A percentile compares a stretch with the other conserved stretches of the same genome.
phyloP scores from a whole-genome alignment of 2,888 invertebrate genomes.

The Odontomyia ornata region DNA sequence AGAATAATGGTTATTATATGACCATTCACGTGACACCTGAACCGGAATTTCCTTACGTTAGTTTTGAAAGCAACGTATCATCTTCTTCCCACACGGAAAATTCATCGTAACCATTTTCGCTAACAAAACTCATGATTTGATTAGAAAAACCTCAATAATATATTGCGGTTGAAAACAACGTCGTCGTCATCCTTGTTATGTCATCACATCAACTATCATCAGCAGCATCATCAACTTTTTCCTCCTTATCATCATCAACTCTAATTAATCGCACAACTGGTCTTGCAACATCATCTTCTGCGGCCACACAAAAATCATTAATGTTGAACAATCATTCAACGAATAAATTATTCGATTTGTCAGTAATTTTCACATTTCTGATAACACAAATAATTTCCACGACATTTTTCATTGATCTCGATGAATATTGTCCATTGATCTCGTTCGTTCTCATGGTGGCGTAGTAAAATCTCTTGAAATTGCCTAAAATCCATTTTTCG shows the following conservation, averaged over 20 bases:
- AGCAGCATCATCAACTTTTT: neutral
- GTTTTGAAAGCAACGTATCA: conserved; percentile 89
- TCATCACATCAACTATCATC: neutral
- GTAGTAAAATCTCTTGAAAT: conserved; percentile 57
- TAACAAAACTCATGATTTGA: conserved; percentile 65
- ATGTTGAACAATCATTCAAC: conserved; percentile 13
- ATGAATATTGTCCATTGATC: conserved; percentile 55
- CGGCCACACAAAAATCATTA: conserved; percentile 13
- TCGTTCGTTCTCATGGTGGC: conserved; percentile 57
- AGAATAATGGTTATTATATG: conserved; percentile 91
- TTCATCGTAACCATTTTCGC: conserved; percentile 95
- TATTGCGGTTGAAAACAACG: neutral
- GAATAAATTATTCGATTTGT: conserved; percentile 44
- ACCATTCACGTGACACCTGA: conserved; percentile 99
- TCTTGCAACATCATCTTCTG: neutral
- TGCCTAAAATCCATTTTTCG: conserved; percentile 51
- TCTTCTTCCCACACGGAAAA: conserved; percentile 87
- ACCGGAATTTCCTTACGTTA: conserved; percentile 90
- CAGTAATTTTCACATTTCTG: conserved; percentile 51
- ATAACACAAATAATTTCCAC: conserved; percentile 53
- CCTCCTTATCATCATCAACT: no score
- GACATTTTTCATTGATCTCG: conserved; percentile 54
- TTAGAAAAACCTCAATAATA: conserved; percentile 7
- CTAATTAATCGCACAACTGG: conserved; percentile 29
- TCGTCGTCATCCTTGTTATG: neutral